Conservation (phyloP, 2,113 vertebrate species). For the Pantherophis guttatus region DNA sequence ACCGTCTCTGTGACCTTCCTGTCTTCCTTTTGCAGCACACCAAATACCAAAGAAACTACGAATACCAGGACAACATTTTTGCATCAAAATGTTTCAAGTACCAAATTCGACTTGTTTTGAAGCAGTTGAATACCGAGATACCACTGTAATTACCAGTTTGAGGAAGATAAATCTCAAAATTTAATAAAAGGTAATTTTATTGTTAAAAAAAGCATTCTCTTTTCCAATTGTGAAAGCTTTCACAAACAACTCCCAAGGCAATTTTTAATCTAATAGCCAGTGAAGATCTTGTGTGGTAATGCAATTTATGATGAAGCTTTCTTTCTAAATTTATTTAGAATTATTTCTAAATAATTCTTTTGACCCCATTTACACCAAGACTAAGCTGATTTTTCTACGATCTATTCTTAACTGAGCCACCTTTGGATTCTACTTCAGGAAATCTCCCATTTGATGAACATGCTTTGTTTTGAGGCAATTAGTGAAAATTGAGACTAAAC, state of each 20-base stretch:
- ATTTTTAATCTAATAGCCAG: neutral
- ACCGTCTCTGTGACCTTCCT: too few relatives aligned
- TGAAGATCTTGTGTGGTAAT: neutral
- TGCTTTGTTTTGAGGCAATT: neutral
- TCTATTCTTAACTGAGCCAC: neutral
- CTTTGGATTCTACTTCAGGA: neutral
- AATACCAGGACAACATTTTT: neutral
- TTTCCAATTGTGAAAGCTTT: neutral
- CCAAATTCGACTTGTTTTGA: neutral
- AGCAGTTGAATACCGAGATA: neutral
- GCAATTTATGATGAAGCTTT: neutral
- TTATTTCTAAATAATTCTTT: neutral
- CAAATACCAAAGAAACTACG: neutral
- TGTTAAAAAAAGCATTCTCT: neutral
- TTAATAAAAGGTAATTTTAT: neutral
- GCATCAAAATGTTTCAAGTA: neutral
- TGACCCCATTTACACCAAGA: neutral
- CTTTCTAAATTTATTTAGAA: neutral
- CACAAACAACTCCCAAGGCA: neutral
- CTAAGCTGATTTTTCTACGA: neutral
- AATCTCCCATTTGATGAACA: neutral
- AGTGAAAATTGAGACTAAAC: neutral
- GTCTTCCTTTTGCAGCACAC: too few relatives aligned
- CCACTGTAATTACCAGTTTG: neutral
- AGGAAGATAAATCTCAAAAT: neutral